phyloP scores from a whole-genome alignment of 2,797 vertebrate species.

The Etheostoma perlongum region DNA sequence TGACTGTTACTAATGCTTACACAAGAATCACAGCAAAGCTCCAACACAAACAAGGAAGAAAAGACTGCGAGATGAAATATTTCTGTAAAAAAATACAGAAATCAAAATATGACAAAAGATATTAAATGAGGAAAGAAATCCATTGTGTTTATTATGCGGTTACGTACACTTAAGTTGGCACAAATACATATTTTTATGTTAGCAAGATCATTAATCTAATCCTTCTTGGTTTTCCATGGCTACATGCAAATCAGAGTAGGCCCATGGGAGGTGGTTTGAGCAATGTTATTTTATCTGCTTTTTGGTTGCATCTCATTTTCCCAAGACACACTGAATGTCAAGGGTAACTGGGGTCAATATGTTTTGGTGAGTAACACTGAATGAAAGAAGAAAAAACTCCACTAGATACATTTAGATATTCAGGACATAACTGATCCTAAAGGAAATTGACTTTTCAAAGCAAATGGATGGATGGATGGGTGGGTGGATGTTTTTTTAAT shows the following conservation, averaged over 20 bases:
- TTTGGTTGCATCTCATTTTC: background rate
- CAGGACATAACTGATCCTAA: background rate
- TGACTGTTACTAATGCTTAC: background rate
- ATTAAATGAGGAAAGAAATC: background rate
- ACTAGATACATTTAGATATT: background rate
- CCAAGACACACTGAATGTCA: background rate
- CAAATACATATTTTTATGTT: conserved; percentile 1
- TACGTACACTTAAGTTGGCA: background rate
- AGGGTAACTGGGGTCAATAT: conserved; percentile 1
- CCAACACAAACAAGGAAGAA: background rate
- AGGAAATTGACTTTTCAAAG: background rate
- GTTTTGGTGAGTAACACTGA: background rate
- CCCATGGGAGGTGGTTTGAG: background rate
- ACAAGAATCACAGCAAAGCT: background rate
- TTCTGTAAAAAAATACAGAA: background rate
- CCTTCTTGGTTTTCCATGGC: background rate
- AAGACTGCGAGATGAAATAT: background rate
- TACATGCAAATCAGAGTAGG: background rate
- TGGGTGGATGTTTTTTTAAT: background rate
- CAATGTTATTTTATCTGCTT: background rate
- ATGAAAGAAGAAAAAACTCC: conserved; percentile 10
- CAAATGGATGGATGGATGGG: background rate
- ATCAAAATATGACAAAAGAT: background rate
- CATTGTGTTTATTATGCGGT: background rate
- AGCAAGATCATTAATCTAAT: conserved; percentile 10